A percentile compares a stretch with the other conserved stretches of the same genome.
phyloP scores from a whole-genome alignment of 53 echinoderm and acorn worm species.

The Hippasteria phrygiana region DNA sequence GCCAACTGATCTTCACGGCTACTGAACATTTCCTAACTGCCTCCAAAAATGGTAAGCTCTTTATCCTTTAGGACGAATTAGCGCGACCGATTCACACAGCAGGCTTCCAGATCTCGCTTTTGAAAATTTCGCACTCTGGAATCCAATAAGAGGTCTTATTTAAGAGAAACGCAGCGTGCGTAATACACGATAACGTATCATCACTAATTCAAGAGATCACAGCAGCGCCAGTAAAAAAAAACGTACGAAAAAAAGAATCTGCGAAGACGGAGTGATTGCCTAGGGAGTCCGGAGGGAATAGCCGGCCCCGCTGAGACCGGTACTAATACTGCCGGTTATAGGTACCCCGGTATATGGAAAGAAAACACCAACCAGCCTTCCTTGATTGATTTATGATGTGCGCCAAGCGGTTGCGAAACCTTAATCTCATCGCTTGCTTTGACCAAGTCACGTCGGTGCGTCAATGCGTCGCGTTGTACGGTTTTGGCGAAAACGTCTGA shows the following conservation, averaged over 20 bases:
- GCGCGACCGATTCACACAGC: background rate
- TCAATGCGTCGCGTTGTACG: background rate
- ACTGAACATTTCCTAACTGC: too few relatives aligned
- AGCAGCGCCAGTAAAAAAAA: background rate
- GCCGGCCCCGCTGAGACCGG: background rate
- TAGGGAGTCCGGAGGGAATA: background rate
- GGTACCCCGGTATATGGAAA: slow-evolving; percentile 11
- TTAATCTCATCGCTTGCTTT: slow-evolving; percentile 34
- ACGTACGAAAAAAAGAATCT: background rate
- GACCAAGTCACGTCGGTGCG: slow-evolving; percentile 37
- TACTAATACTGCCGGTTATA: background rate
- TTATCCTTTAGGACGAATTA: background rate
- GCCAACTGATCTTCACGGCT: too few relatives aligned
- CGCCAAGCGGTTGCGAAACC: slow-evolving; percentile 4
- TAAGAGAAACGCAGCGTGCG: background rate
- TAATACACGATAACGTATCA: background rate
- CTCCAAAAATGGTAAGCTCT: too few relatives aligned
- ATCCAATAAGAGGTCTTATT: background rate
- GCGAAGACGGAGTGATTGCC: background rate
- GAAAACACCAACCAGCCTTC: slow-evolving; percentile 8
- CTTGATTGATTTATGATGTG: slow-evolving; percentile 50
- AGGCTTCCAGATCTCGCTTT: background rate
- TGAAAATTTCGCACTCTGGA: background rate
- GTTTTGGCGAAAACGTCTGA: background rate
- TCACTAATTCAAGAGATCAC: slow-evolving; percentile 34